Evolutionary conservation across 2,797 vertebrate species (phyloP), one percentile per base, ranked within the genome.

Genomic region (Enteromius trimaculatus): DNA sequence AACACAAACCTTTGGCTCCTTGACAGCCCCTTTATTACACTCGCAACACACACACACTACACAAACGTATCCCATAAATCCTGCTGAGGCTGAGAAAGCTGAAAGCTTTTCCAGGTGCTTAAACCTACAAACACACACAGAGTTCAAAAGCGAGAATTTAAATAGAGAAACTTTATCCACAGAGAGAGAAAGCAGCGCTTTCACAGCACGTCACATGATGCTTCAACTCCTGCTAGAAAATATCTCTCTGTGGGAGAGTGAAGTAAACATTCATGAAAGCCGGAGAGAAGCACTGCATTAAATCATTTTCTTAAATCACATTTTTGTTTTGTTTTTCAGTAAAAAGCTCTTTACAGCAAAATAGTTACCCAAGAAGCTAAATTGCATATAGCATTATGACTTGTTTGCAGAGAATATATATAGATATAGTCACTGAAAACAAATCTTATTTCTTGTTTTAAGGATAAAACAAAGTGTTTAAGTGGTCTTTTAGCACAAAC

Each of bases 1-100:
- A 81, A 82, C 72, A 80, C 78, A 83, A 23, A 39, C 31, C 70
- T 62, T 39, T 86, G 82, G 49, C 79, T 80, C 69, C 17, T 31
- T 72, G 58, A 81, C 79, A 85, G 77, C 55, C 64, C 53, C 21
- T 5, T 71, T 80, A 71, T 44, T 60, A 80, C 37, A 47, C 10
- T 51, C 5, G 1, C 44, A 37, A 62, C 37, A 80, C 64, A 68
- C 64, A 68, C 51, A 78, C 58, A 47, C 23, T 13, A 17, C 44
- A 66, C 58, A 79, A 5, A 79, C 29, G 3, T 6, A 31, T 69
- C 34, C 78, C 34, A 69, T 39, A 42, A 80, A 69, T 37, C 31
- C 49, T 37, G 65, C 65, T 29, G 47, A 80, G 34, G 16, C 49
- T 44, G 39, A 60, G 26, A 60, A 34, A 44, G 10, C 55, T 47